A percentile compares a stretch with the other conserved stretches of the same genome.
These are phyloP conservation scores for Sylvia borin DNA, from an alignment of 2,797 vertebrate species.

Conservation along the genomic window DNA sequence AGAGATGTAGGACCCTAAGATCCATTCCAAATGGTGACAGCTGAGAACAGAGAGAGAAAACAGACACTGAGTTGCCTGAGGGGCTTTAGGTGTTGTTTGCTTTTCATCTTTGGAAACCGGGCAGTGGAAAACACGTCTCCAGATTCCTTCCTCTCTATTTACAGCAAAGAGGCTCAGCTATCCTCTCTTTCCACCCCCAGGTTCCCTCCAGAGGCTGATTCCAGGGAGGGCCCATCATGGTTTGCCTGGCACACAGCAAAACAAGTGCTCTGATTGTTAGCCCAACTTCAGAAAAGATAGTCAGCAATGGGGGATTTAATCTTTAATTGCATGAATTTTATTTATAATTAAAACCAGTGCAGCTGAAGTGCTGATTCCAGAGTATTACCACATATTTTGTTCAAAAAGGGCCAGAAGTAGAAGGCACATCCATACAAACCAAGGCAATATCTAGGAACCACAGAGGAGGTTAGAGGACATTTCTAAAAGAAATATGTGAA, in stretches of 20 bases:
- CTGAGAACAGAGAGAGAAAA: background rate
- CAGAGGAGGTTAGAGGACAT: background rate
- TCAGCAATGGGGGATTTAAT: background rate
- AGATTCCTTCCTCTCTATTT: background rate
- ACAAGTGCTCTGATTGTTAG: slow-evolving; percentile 10
- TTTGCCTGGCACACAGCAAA: background rate
- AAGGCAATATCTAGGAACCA: background rate
- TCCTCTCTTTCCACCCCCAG: background rate
- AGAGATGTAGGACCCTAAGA: background rate
- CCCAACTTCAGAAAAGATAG: background rate
- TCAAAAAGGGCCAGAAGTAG: background rate
- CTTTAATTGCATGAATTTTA: slow-evolving; percentile 2
- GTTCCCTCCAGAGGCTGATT: background rate
- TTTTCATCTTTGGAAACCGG: background rate
- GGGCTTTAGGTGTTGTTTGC: background rate
- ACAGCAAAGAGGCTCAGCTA: background rate
- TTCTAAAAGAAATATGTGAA: background rate
- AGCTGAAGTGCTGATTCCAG: background rate
- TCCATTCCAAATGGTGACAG: background rate
- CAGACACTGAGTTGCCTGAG: background rate
- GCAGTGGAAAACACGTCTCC: background rate
- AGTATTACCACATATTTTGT: background rate
- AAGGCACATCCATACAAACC: background rate
- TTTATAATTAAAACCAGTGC: slow-evolving; percentile 15
- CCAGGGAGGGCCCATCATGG: background rate